Evolutionary conservation across 2,888 invertebrate species (phyloP).

Genomic region (Lycia hirtaria): DNA sequence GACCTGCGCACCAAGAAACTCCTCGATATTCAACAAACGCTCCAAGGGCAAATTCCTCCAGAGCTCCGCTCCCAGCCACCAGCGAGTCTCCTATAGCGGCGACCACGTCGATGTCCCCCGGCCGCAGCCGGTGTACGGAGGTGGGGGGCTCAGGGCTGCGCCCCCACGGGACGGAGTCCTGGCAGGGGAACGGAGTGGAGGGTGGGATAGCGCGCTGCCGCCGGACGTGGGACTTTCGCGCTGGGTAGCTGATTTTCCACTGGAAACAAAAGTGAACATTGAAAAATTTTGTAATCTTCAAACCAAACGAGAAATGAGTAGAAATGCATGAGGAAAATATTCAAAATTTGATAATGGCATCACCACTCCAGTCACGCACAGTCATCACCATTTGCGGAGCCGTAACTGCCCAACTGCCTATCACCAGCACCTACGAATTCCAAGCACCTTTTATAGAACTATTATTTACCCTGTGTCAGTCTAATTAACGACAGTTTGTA

Average conservation of each 20-base stretch:
- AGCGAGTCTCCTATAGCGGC: slow-evolving; percentile 90
- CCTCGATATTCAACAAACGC: slow-evolving; percentile 90
- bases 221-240: slow-evolving; percentile 74
- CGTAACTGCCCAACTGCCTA: slow-evolving; percentile 4
- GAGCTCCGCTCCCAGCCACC: slow-evolving; percentile 90
- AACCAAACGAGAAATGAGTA: no score
- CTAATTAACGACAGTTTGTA: slow-evolving; percentile 45
- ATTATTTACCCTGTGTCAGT: slow-evolving; percentile 3
- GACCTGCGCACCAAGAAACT: slow-evolving; percentile 90
- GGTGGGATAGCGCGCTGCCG: slow-evolving; percentile 80
- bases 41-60: slow-evolving; percentile 90
- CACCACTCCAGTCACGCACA: slow-evolving; percentile 9
- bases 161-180: slow-evolving; percentile 68
- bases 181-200: slow-evolving; percentile 86
- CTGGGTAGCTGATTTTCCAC: slow-evolving; percentile 78
- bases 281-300: background rate
- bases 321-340: background rate
- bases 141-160: slow-evolving; percentile 78
- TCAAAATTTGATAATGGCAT: background rate
- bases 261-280: slow-evolving; percentile 47
- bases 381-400: slow-evolving; percentile 12
- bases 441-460: background rate
- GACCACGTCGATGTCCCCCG: slow-evolving; percentile 89
- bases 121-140: slow-evolving; percentile 88
- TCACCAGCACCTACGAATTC: slow-evolving; percentile 7